Percentiles rank a stretch among this genome's conserved stretches.
Evolutionary conservation across 2,888 invertebrate genomes (phyloP).

Genomic region (Hybos culiciformis): DNA sequence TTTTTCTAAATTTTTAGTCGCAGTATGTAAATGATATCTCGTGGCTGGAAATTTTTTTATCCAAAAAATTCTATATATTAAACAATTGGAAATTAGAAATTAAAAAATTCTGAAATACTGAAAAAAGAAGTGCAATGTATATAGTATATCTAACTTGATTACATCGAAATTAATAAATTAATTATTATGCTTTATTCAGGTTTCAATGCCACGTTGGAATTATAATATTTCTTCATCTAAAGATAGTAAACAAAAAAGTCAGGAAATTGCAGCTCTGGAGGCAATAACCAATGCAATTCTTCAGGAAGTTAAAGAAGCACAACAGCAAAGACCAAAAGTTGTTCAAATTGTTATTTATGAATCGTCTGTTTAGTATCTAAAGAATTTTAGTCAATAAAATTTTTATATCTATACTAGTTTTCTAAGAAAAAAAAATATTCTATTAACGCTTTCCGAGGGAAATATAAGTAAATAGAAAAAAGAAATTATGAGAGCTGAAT

Average conservation of each 20-base stretch:
- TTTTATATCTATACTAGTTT: neutral
- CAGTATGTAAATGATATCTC: too few relatives aligned
- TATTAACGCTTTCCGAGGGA: too few relatives aligned
- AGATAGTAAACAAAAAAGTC: slow-evolving; percentile 52
- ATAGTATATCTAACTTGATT: too few relatives aligned
- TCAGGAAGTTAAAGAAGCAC: slow-evolving; percentile 51
- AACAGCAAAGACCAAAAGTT: slow-evolving; percentile 39
- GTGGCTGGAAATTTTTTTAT: too few relatives aligned
- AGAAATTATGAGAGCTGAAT: too few relatives aligned
- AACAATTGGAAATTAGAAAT: too few relatives aligned
- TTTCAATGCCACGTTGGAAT: slow-evolving; percentile 56
- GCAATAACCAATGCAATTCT: slow-evolving; percentile 46
- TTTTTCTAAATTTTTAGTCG: too few relatives aligned
- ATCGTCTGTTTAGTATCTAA: slow-evolving; percentile 53
- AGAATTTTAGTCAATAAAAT: neutral
- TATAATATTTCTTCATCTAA: slow-evolving; percentile 29
- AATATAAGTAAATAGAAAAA: too few relatives aligned
- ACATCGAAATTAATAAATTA: neutral
- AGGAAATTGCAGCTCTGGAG: slow-evolving; percentile 50
- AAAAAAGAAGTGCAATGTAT: too few relatives aligned
- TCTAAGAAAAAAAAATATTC: neutral
- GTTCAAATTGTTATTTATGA: slow-evolving; percentile 79
- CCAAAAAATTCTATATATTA: too few relatives aligned
- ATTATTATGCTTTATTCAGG: slow-evolving; percentile 32
- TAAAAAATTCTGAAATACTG: too few relatives aligned